Evolutionary conservation across 2,113 vertebrate species (phyloP).

Genomic region (Daboia siamensis): DNA sequence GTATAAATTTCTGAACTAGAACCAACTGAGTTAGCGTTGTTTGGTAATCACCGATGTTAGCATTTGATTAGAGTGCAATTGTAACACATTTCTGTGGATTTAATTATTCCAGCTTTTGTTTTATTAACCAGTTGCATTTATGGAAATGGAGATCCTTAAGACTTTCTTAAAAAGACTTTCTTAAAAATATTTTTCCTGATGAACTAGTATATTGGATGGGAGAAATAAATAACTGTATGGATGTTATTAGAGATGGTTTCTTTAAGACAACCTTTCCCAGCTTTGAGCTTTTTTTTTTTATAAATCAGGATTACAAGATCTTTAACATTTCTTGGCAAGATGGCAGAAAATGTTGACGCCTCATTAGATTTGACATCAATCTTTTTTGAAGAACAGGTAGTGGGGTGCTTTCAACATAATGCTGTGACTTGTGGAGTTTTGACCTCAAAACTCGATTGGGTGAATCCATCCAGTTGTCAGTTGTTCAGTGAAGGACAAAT

Average conservation of each 20-base stretch:
- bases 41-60: not conserved
- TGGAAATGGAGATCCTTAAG: fast-evolving
- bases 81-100: not conserved
- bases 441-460: not conserved
- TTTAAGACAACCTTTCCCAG: not conserved
- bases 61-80: conserved; percentile 2
- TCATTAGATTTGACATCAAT: not conserved
- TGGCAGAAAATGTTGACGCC: not conserved
- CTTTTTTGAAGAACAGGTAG: not conserved
- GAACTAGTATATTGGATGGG: fast-evolving
- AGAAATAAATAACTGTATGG: not conserved
- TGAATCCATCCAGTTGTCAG: not conserved
- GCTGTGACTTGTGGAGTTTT: not conserved
- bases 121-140: not conserved
- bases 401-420: not conserved
- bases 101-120: not conserved
- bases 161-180: not conserved
- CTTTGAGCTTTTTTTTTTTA: not conserved
- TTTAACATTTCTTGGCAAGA: not conserved
- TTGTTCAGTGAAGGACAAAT: not conserved
- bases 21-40: not conserved
- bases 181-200: not conserved
- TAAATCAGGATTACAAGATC: not conserved
- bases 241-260: not conserved
- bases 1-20: not conserved